Percentiles rank a stretch among this genome's conserved stretches.
Evolutionary conservation across 2,797 vertebrate species (phyloP).

Genomic region (Choloepus didactylus): DNA sequence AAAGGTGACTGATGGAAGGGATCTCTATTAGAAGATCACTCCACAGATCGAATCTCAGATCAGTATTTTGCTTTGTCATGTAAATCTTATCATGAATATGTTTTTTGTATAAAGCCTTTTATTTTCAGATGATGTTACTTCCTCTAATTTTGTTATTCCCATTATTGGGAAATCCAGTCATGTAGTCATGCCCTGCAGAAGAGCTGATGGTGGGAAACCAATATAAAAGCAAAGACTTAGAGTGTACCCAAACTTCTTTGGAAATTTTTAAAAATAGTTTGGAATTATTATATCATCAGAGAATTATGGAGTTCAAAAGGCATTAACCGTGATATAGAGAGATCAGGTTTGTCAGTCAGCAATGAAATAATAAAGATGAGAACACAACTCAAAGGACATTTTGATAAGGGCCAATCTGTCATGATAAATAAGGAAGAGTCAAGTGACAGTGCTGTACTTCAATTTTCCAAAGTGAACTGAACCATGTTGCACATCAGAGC

Average conservation of each 20-base stretch:
- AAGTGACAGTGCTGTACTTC: not conserved
- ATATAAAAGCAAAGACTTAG: not conserved
- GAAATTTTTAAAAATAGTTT: not conserved
- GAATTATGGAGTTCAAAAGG: not conserved
- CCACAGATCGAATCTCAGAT: not conserved
- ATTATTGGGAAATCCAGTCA: not conserved
- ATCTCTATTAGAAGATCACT: not conserved
- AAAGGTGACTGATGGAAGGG: not conserved
- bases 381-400: not conserved
- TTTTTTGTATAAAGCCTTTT: not conserved
- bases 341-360: not conserved
- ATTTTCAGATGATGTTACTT: conserved; percentile 1
- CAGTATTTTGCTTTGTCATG: not conserved
- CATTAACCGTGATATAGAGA: conserved; percentile 9
- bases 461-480: conserved; percentile 54
- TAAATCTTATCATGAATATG: not conserved
- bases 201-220: not conserved
- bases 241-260: not conserved
- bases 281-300: conserved; percentile 16
- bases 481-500: conserved; percentile 35
- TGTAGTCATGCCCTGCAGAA: not conserved
- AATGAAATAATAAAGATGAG: not conserved
- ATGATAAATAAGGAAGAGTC: conserved; percentile 32
- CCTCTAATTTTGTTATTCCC: not conserved
- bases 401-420: conserved; percentile 5